Conservation (phyloP, 1,140 invertebrate species). For the Ostrea denselamellosa region DNA sequence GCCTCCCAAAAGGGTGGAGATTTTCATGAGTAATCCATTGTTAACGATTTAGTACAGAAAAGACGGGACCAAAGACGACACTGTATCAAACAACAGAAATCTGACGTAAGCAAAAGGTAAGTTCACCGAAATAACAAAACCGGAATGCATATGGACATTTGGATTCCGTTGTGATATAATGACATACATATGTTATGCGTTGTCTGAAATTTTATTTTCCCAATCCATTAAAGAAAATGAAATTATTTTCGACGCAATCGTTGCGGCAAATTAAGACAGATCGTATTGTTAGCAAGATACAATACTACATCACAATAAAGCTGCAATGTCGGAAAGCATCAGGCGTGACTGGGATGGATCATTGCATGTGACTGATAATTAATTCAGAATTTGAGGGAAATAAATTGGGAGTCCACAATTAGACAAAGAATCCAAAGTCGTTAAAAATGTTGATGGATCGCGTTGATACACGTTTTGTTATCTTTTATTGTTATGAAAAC, state of each 20-base stretch:
- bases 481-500: conserved; percentile 17
- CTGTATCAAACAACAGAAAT: too few relatives aligned
- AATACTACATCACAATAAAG: conserved; percentile 31
- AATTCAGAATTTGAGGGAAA: conserved; percentile 37
- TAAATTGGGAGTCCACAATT: conserved; percentile 35
- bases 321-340: neutral
- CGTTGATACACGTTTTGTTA: neutral
- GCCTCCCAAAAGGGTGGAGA: too few relatives aligned
- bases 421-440: conserved; percentile 33
- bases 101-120: too few relatives aligned
- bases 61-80: too few relatives aligned
- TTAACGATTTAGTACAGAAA: too few relatives aligned
- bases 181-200: conserved; percentile 30
- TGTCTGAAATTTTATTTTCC: conserved; percentile 34
- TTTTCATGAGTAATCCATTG: too few relatives aligned
- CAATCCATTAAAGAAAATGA: conserved; percentile 31
- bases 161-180: conserved; percentile 5
- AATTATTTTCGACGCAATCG: conserved; percentile 33
- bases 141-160: neutral
- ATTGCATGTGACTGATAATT: conserved; percentile 30
- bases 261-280: conserved; percentile 35
- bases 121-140: too few relatives aligned
- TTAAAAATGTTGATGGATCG: conserved; percentile 26
- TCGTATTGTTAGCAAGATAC: conserved; percentile 8
- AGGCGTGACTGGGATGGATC: neutral